These are phyloP conservation scores for Pipistrellus pygmaeus DNA, from an alignment of 2,797 vertebrate species.

Conservation along the genomic window DNA sequence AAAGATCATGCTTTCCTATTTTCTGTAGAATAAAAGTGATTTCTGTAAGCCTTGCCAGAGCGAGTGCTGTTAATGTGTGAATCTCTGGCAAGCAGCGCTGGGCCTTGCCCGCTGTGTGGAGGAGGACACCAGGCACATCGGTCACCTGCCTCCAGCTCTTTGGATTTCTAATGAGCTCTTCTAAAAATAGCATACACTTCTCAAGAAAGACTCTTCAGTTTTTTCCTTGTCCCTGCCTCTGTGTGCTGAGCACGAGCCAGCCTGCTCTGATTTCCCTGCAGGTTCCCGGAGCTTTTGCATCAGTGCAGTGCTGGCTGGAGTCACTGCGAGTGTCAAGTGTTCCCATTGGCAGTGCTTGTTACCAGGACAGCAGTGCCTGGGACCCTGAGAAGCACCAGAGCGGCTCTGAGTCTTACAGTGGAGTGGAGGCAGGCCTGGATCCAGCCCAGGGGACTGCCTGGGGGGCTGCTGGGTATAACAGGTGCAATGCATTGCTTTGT, in stretches of 20 bases:
- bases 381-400: background rate
- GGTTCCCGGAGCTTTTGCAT: background rate
- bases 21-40: background rate
- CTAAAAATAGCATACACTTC: background rate
- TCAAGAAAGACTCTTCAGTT: background rate
- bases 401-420: background rate
- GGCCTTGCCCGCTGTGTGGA: background rate
- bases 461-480: background rate
- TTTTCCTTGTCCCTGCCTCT: background rate
- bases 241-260: background rate
- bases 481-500: accelerated
- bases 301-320: background rate
- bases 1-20: background rate
- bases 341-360: background rate
- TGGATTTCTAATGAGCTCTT: background rate
- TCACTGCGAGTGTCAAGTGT: accelerated
- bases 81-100: background rate
- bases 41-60: background rate
- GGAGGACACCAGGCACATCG: background rate
- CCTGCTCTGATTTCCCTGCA: constrained; percentile 16
- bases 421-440: background rate
- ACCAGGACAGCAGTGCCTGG: background rate
- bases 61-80: accelerated
- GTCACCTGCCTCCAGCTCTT: background rate
- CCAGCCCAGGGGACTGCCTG: background rate